A percentile compares a stretch with the other conserved stretches of the same genome.
Conservation (phyloP, 2,797 vertebrate species). For the Loriculus beryllinus region DNA sequence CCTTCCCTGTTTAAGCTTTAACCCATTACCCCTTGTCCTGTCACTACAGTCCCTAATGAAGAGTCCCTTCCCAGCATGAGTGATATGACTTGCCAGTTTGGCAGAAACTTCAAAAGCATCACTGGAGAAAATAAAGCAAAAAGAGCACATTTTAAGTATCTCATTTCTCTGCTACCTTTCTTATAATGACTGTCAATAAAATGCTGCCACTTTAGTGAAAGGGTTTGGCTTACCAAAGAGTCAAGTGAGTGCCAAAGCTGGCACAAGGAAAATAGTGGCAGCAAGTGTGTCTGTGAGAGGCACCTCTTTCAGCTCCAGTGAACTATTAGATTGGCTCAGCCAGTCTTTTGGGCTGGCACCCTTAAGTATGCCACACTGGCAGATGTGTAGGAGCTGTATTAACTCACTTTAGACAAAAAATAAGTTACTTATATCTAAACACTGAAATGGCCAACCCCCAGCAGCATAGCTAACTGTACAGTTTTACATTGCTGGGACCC, state of each 20-base stretch:
- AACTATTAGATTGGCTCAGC: background rate
- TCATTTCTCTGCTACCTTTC: background rate
- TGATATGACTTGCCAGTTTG: background rate
- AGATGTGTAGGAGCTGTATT: background rate
- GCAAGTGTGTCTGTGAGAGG: background rate
- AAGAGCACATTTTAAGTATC: background rate
- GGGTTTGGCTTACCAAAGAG: background rate
- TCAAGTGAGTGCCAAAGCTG: background rate
- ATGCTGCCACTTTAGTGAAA: background rate
- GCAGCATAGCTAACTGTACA: background rate
- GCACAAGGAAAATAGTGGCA: background rate
- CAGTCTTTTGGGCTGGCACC: rapidly evolving
- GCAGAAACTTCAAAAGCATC: background rate
- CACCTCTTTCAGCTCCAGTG: background rate
- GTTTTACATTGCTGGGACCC: background rate
- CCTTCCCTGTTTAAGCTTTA: too few relatives aligned
- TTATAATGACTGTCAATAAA: background rate
- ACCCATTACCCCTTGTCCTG: too few relatives aligned
- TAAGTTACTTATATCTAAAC: background rate
- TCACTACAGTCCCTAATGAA: too few relatives aligned
- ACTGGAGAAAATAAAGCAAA: background rate
- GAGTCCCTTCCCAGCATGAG: too few relatives aligned
- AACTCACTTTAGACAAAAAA: background rate
- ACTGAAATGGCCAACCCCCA: background rate
- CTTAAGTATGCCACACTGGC: background rate